phyloP scores from a whole-genome alignment of 2,888 invertebrate genomes.

The Formica aserva region DNA sequence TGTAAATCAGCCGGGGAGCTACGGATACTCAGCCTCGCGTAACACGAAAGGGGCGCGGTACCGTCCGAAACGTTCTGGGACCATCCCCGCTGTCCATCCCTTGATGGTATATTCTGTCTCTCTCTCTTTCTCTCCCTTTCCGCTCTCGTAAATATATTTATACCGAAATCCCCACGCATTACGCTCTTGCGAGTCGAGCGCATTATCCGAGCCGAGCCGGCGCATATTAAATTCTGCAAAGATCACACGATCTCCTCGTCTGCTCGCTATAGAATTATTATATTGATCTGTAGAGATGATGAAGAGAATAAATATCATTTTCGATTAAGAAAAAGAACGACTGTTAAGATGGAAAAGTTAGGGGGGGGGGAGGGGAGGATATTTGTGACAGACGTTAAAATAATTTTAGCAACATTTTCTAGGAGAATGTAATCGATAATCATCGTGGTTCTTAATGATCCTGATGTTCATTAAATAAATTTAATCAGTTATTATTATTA shows the following conservation, averaged over 20 bases:
- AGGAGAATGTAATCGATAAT: neutral
- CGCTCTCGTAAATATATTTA: constrained; percentile 64
- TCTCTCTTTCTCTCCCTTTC: constrained; percentile 13
- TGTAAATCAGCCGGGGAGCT: constrained; percentile 76
- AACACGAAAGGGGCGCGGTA: constrained; percentile 68
- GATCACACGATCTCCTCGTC: neutral
- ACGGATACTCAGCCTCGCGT: constrained; percentile 60
- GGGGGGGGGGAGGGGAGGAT: neutral
- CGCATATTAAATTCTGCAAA: constrained; percentile 48
- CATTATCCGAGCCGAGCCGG: constrained; percentile 46
- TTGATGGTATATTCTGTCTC: neutral
- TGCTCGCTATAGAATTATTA: neutral
- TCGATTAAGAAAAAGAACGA: neutral
- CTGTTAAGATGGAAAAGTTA: neutral
- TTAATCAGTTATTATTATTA: neutral
- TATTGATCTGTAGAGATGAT: neutral
- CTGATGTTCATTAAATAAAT: neutral
- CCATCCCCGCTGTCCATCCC: constrained; percentile 15
- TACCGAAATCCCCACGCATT: constrained; percentile 51
- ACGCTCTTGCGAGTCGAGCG: constrained; percentile 34
- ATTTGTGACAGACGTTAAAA: neutral
- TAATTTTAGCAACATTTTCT: neutral
- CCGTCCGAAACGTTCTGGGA: constrained; percentile 10
- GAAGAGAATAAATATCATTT: neutral
- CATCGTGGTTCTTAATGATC: neutral